Conservation (phyloP, 2,888 invertebrate genomes). For the Aspidapion aeneum region DNA sequence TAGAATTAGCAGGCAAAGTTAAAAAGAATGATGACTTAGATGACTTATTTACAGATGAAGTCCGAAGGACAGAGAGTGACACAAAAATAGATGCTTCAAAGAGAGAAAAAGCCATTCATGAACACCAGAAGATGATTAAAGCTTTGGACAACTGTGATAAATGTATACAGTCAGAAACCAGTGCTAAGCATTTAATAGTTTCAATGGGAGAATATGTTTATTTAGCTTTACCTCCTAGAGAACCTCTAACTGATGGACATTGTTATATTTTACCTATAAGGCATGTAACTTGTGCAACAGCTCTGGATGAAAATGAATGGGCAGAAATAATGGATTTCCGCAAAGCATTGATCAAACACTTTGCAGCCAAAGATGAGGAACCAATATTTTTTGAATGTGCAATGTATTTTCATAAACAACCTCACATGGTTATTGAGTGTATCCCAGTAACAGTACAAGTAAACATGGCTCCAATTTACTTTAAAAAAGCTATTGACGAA, state of each 20-base stretch:
- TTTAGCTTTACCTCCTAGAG: conserved; percentile 74
- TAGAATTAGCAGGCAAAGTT: conserved; percentile 65
- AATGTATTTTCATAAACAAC: conserved; percentile 61
- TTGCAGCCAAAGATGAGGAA: conserved; percentile 67
- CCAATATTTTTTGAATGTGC: conserved; percentile 91
- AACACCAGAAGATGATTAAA: conserved; percentile 66
- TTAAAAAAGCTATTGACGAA: conserved; percentile 96
- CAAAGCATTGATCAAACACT: conserved; percentile 76
- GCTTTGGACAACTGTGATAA: conserved; percentile 76
- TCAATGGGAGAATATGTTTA: conserved; percentile 81
- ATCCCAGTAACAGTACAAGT: conserved; percentile 84
- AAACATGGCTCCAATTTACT: conserved; percentile 91
- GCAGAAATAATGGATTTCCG: conserved; percentile 79
- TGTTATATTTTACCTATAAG: conserved; percentile 81
- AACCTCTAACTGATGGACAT: conserved; percentile 81
- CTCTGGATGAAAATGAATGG: conserved; percentile 94
- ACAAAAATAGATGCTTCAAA: conserved; percentile 61
- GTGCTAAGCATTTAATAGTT: conserved; percentile 82
- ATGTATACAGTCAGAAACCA: conserved; percentile 77
- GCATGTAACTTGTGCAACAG: conserved; percentile 76
- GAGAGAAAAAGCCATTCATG: conserved; percentile 63
- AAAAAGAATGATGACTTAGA: conserved; percentile 74
- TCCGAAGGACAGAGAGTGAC: conserved; percentile 61
- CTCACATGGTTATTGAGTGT: conserved; percentile 88
- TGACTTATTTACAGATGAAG: conserved; percentile 79